Evolutionary conservation across 2,797 vertebrate genomes (phyloP).

Genomic region (Peromyscus eremicus): DNA sequence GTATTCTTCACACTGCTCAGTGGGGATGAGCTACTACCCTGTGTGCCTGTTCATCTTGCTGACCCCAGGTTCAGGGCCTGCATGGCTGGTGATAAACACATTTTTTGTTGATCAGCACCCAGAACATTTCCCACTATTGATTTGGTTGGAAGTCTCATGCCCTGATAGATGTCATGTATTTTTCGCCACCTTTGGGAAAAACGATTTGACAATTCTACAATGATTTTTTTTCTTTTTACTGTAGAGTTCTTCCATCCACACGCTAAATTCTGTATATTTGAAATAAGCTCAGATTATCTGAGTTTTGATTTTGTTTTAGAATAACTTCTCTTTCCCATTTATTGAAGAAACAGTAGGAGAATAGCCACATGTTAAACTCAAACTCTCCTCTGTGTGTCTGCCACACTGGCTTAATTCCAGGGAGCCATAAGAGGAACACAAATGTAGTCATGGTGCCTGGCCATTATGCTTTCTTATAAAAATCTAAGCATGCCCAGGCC

Average conservation of each 20-base stretch:
- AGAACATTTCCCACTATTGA: not conserved
- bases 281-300: not conserved
- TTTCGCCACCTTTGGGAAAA: not conserved
- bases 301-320: not conserved
- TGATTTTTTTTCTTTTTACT: not conserved
- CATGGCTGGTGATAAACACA: too few species aligned
- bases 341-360: not conserved
- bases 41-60: not conserved
- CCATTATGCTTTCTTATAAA: not conserved
- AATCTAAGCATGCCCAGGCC: not conserved
- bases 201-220: not conserved
- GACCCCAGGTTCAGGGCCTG: not conserved
- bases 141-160: not conserved
- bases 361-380: not conserved
- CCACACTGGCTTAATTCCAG: not conserved
- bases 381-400: not conserved
- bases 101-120: not conserved
- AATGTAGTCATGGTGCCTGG: not conserved
- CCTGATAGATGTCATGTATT: not conserved
- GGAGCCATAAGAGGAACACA: not conserved
- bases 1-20: not conserved
- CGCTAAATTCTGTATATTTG: not conserved
- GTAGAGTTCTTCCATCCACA: not conserved
- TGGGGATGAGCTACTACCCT: not conserved
- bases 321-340: not conserved